These are phyloP conservation scores for Spongia lamella DNA, from an alignment of 37 sponge, comb jelly and placozoan genomes.

Conservation along the genomic window DNA sequence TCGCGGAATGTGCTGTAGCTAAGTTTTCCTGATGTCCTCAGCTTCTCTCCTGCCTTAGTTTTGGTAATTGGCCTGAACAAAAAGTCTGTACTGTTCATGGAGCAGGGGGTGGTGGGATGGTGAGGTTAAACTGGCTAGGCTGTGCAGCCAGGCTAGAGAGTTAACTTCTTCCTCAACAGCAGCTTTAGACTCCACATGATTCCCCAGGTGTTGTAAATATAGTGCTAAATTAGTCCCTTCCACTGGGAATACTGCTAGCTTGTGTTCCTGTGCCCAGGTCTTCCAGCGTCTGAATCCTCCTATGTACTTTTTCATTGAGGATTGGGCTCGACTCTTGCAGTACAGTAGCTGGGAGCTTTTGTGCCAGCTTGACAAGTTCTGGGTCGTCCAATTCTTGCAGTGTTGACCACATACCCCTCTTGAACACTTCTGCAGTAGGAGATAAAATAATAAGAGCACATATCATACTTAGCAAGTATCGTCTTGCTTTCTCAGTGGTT, in stretches of 20 bases:
- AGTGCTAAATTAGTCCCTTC: conserved; percentile 16
- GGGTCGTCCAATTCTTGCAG: conserved; percentile 24
- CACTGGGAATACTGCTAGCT: conserved; percentile 9
- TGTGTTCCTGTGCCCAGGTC: conserved; percentile 22
- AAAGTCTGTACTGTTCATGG: no score
- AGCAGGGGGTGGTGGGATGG: no score
- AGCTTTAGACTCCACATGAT: conserved; percentile 5
- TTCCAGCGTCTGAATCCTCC: conserved; percentile 36
- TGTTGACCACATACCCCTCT: conserved; percentile 3
- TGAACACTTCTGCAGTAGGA: conserved; percentile 29
- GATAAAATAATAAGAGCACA: no score
- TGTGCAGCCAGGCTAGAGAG: conserved; percentile 10
- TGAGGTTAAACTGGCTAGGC: no score
- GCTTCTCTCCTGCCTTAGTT: no score
- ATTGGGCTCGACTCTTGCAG: conserved; percentile 22
- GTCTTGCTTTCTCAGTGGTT: no score
- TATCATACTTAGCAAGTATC: no score
- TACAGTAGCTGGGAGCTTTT: conserved; percentile 15
- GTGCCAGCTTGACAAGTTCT: conserved; percentile 29
- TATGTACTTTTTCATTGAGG: conserved; percentile 35
- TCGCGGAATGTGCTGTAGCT: no score
- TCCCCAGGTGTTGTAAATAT: conserved; percentile 20
- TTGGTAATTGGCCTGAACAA: no score
- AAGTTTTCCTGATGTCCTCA: no score
- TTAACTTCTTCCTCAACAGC: conserved; percentile 31